These are phyloP conservation scores for Fopius arisanus DNA, from an alignment of 1,140 invertebrate genomes.

Conservation along the genomic window DNA sequence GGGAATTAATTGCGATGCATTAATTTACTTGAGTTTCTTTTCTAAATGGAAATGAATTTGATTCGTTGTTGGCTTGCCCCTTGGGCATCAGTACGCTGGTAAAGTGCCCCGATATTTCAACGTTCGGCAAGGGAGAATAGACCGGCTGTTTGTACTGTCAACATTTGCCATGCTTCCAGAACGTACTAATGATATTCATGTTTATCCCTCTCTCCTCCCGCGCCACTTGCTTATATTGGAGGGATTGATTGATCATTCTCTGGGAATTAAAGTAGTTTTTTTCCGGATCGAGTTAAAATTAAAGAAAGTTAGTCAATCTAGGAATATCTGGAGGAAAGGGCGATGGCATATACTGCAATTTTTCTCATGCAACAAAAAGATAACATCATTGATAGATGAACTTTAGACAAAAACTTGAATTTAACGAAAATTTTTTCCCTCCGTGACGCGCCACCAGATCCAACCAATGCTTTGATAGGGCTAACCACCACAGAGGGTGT, in stretches of 20 bases:
- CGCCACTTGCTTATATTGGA: neutral
- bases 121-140: neutral
- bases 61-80: neutral
- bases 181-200: constrained; percentile 18
- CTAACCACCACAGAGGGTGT: constrained; percentile 10
- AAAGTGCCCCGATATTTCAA: neutral
- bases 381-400: neutral
- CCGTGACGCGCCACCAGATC: constrained; percentile 2
- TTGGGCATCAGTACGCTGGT: neutral
- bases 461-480: constrained; percentile 14
- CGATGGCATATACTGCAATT: neutral
- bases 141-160: constrained; percentile 9
- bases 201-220: constrained; percentile 2
- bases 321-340: neutral
- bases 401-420: neutral
- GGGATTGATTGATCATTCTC: neutral
- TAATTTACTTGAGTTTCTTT: neutral
- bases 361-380: neutral
- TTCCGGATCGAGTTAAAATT: neutral
- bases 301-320: neutral
- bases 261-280: neutral
- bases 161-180: constrained; percentile 6
- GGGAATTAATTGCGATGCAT: neutral
- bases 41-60: neutral
- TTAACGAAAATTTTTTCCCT: neutral